These are phyloP conservation scores for Nothobranchius furzeri DNA, from an alignment of 2,113 vertebrate species.

Conservation along the genomic window DNA sequence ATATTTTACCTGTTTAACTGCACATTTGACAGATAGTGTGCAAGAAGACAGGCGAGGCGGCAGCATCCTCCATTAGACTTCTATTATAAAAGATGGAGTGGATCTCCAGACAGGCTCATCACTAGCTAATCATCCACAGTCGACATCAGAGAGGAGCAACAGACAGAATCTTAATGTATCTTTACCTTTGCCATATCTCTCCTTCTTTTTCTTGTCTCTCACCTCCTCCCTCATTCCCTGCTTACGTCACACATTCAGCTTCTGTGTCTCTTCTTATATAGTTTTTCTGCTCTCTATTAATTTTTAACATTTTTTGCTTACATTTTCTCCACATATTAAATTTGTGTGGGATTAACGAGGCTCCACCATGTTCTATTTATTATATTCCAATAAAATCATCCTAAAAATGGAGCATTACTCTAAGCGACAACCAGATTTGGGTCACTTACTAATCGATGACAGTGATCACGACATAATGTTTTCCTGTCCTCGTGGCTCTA, in stretches of 20 bases:
- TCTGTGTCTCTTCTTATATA: conserved; percentile 28
- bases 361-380: not conserved
- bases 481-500: conserved; percentile 7
- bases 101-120: conserved; percentile 61
- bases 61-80: conserved; percentile 60
- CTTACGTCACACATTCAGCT: conserved; percentile 34
- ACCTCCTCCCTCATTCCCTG: conserved; percentile 18
- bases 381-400: conserved; percentile 3
- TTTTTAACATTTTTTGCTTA: not conserved
- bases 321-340: not conserved
- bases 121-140: conserved; percentile 64
- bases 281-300: conserved; percentile 2
- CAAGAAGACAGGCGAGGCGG: conserved; percentile 11
- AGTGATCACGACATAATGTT: conserved; percentile 18
- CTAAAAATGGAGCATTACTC: conserved; percentile 2
- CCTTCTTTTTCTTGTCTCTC: conserved; percentile 22
- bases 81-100: conserved; percentile 62
- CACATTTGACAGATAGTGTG: conserved; percentile 18
- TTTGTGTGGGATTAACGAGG: conserved; percentile 3
- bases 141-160: conserved; percentile 42
- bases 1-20: conserved; percentile 29
- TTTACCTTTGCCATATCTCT: conserved; percentile 24
- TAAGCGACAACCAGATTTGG: conserved; percentile 3
- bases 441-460: conserved; percentile 2
- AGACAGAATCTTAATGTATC: conserved; percentile 61